Evolutionary conservation across 2,888 invertebrate species (phyloP).

Genomic region (Autographa pulchrina): DNA sequence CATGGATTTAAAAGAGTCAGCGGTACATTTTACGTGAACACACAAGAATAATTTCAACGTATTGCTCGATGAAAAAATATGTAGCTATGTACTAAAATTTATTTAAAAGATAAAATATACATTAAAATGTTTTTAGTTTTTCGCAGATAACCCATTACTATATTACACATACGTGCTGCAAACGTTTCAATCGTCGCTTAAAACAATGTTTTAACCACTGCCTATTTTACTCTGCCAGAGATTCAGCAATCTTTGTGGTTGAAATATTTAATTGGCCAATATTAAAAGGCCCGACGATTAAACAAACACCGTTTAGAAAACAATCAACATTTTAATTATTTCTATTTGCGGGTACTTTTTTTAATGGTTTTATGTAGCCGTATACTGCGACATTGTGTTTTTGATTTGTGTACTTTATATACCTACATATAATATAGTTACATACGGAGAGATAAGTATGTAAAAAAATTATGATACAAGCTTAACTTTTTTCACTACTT

Average conservation of each 20-base stretch:
- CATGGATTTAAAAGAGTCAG: constrained; percentile 53
- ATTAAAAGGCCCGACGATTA: constrained; percentile 24
- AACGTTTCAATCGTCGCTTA: constrained; percentile 23
- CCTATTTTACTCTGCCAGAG: constrained; percentile 17
- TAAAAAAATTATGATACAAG: too few relatives aligned
- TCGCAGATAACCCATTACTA: constrained; percentile 24
- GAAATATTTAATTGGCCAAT: constrained; percentile 46
- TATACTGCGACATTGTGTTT: too few relatives aligned
- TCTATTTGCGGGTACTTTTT: too few relatives aligned
- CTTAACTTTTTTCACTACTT: too few relatives aligned
- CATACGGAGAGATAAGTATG: too few relatives aligned
- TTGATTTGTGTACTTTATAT: too few relatives aligned
- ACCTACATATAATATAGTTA: too few relatives aligned
- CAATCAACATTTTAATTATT: background rate
- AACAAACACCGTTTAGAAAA: constrained; percentile 1
- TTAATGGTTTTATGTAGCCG: too few relatives aligned
- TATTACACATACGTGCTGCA: constrained; percentile 37
- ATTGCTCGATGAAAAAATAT: background rate
- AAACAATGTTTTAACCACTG: constrained; percentile 22
- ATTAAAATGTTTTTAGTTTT: constrained; percentile 14
- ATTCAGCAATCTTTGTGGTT: constrained; percentile 22
- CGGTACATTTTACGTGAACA: constrained; percentile 25
- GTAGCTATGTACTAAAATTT: background rate
- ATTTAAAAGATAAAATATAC: constrained; percentile 14
- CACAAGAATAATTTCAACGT: background rate